phyloP scores from a whole-genome alignment of 2,888 invertebrate genomes.

The Chelonus formosanus region DNA sequence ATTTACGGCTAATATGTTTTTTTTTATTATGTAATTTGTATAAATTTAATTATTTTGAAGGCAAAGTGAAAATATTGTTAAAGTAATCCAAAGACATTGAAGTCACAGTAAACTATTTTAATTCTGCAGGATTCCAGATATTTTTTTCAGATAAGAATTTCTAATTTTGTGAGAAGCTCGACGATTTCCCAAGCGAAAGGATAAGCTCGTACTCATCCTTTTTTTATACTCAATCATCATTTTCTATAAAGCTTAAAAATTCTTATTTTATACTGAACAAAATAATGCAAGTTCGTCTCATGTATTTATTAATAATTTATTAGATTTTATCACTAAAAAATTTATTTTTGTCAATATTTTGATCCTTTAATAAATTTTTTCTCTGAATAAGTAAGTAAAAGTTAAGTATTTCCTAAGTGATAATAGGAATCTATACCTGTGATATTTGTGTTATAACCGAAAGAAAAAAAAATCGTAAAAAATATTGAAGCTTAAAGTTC shows the following conservation, averaged over 20 bases:
- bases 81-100: too few relatives aligned
- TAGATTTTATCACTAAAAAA: too few relatives aligned
- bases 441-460: not conserved
- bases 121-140: conserved; percentile 36
- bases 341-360: too few relatives aligned
- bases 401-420: too few relatives aligned
- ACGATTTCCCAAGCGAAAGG: conserved; percentile 28
- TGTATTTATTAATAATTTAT: not conserved
- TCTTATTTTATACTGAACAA: not conserved
- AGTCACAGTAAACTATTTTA: conserved; percentile 12
- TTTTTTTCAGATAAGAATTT: conserved; percentile 40
- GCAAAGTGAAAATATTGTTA: too few relatives aligned
- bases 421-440: too few relatives aligned
- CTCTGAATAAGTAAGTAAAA: too few relatives aligned
- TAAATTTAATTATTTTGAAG: too few relatives aligned
- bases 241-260: not conserved
- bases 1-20: too few relatives aligned
- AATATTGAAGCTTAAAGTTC: conserved; percentile 11
- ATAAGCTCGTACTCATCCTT: conserved; percentile 7
- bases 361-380: too few relatives aligned
- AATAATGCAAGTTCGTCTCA: not conserved
- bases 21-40: too few relatives aligned
- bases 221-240: not conserved
- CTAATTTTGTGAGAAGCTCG: conserved; percentile 41
- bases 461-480: conserved; percentile 6